Evolutionary conservation across 2,797 vertebrate species (phyloP), one percentile per base, ranked within the genome.

Genomic region (Sarcoramphus papa): DNA sequence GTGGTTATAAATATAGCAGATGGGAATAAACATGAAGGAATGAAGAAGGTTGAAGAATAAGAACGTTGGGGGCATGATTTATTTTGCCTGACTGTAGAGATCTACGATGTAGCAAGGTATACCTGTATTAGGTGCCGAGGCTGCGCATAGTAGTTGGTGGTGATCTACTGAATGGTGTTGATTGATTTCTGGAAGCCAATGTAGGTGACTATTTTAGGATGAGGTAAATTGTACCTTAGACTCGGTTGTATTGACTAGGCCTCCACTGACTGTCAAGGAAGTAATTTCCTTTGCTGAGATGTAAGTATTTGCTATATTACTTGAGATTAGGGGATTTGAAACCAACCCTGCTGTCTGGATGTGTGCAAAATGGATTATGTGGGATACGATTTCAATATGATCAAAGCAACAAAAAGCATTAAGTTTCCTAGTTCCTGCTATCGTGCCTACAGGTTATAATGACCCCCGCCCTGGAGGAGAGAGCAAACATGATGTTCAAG

Each of bases 1-100:
- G 20, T 75, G 69, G 92, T 90, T 95, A 84, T 95, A 94, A 94
- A 94, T 95, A 91, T 20, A 90, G 65, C 23, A 91, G 77, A 72
- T 88, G n/a, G 81, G 48, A 91, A 91, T 89, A 95, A 95, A 90
- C 73, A 91, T 72, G 72, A 92, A 88, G 68, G 40, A 78, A 40
- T 74, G 78, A 87, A 64, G 57, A 88, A 81, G 33, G 31, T 3
- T 90, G 45, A 82, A 91, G 85, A 77, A 60, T 77, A 88, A 70
- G 92, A 80, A 43, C 35, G 68, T 35, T 0, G 2, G 30, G 23
- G 24, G 9, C 60, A 23, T 43, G 68, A 93, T 94, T 88, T 85
- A 64, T 92, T 95, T 92, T 90, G 24, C 30, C 72, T 93, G 48
- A 53, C 72, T 64, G 41, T 70, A 41, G 60, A 54, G 48, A 85